A percentile compares a stretch with the other conserved stretches of the same genome.
Evolutionary conservation across 1,140 invertebrate genomes (phyloP).

Genomic region (Scaptomyza hsui): DNA sequence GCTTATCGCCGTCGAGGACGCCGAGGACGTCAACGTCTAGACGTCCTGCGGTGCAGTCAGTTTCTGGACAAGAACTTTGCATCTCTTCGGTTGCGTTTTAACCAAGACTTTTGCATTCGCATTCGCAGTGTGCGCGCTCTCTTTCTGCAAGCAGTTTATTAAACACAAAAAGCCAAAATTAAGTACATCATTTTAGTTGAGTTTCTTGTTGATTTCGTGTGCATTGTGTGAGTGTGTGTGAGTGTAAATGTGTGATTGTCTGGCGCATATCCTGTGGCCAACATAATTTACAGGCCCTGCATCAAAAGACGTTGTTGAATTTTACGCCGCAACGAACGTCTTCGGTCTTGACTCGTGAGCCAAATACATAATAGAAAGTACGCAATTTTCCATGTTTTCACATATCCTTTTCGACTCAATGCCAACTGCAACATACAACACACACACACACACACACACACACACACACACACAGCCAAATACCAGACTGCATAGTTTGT

Average conservation of each 20-base stretch:
- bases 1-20: slow-evolving; percentile 73
- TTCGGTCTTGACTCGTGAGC: slow-evolving; percentile 69
- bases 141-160: slow-evolving; percentile 70
- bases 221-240: neutral
- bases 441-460: too few relatives aligned
- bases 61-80: slow-evolving; percentile 40
- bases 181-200: slow-evolving; percentile 72
- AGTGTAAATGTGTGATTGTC: slow-evolving; percentile 41
- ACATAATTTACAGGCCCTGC: slow-evolving; percentile 59
- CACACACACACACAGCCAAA: neutral
- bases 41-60: slow-evolving; percentile 73
- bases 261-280: slow-evolving; percentile 78
- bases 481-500: slow-evolving; percentile 32
- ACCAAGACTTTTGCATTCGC: slow-evolving; percentile 11
- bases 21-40: slow-evolving; percentile 76
- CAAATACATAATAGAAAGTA: slow-evolving; percentile 73
- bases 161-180: slow-evolving; percentile 73
- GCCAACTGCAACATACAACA: slow-evolving; percentile 15
- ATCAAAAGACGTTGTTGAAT: slow-evolving; percentile 60
- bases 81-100: slow-evolving; percentile 13
- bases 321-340: slow-evolving; percentile 70
- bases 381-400: slow-evolving; percentile 33
- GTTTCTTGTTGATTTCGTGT: slow-evolving; percentile 54
- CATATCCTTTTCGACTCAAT: slow-evolving; percentile 62
- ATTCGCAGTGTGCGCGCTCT: slow-evolving; percentile 22